A percentile compares a stretch with the other conserved stretches of the same genome.
Evolutionary conservation across 1,140 invertebrate genomes (phyloP).

Genomic region (Episyrphus balteatus): DNA sequence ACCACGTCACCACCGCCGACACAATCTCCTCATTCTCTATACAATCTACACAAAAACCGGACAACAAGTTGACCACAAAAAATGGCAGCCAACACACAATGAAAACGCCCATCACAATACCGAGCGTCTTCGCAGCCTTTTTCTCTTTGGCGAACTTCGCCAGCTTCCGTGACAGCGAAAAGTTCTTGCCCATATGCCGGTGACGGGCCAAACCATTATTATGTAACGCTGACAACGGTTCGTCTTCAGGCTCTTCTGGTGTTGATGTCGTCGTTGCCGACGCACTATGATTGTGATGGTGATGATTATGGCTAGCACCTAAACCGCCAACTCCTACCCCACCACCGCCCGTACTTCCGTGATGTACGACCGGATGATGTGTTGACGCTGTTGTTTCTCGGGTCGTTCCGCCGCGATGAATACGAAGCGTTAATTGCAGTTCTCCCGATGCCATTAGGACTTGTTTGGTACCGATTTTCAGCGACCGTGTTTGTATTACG

Average conservation of each 20-base stretch:
- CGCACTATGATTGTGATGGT: constrained; percentile 29
- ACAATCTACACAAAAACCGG: constrained; percentile 79
- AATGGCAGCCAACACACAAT: constrained; percentile 97
- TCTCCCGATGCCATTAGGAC: constrained; percentile 71
- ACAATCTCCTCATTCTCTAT: constrained; percentile 82
- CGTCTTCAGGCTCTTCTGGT: constrained; percentile 55
- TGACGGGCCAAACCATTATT: constrained; percentile 57
- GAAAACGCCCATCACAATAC: constrained; percentile 96
- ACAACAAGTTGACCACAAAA: constrained; percentile 90
- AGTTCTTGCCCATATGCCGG: constrained; percentile 56
- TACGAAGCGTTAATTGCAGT: constrained; percentile 72
- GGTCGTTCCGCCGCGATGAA: constrained; percentile 73
- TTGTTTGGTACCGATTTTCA: constrained; percentile 80
- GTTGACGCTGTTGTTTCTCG: constrained; percentile 37
- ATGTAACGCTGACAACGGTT: constrained; percentile 58
- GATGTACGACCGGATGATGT: constrained; percentile 10
- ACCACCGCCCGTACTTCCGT: constrained; percentile 17
- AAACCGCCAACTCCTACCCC: constrained; percentile 23
- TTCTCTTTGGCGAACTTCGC: constrained; percentile 91
- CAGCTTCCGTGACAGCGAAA: constrained; percentile 77
- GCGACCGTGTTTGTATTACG: constrained; percentile 78
- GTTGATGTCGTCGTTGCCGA: constrained; percentile 47
- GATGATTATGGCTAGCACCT: constrained; percentile 26
- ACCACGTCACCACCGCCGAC: constrained; percentile 90
- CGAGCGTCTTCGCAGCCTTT: constrained; percentile 89